These are phyloP conservation scores for Psittacula echo DNA, from an alignment of 2,797 vertebrate species.

Conservation along the genomic window DNA sequence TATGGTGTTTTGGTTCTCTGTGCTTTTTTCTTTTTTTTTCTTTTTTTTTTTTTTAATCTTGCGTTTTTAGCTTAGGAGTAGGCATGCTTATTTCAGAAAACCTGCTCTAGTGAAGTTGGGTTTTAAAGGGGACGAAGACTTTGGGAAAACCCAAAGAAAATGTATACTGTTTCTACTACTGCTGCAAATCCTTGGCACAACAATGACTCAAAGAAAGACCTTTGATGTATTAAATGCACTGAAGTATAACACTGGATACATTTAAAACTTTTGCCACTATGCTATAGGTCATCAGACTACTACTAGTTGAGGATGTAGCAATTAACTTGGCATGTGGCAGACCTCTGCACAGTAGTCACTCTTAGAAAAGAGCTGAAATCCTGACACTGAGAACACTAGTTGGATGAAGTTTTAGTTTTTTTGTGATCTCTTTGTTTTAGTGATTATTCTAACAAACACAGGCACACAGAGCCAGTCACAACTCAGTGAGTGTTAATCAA, in stretches of 20 bases:
- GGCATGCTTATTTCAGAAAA: not conserved
- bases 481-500: not conserved
- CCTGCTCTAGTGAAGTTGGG: not conserved
- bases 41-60: not conserved
- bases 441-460: not conserved
- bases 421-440: not conserved
- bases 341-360: not conserved
- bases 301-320: not conserved
- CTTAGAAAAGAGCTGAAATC: not conserved
- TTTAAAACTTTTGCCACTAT: not conserved
- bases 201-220: not conserved
- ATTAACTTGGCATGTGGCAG: not conserved
- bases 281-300: not conserved
- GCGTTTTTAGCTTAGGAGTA: not conserved
- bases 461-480: not conserved
- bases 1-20: slow-evolving; percentile 14
- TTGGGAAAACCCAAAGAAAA: not conserved
- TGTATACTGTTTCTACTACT: not conserved
- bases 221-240: not conserved
- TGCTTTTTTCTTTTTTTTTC: not conserved
- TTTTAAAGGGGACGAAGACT: not conserved
- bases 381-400: not conserved
- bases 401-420: not conserved
- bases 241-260: not conserved
- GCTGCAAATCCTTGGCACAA: not conserved